These are phyloP conservation scores for Opisthocomus hoazin DNA, from an alignment of 2,113 vertebrate species.

Conservation along the genomic window DNA sequence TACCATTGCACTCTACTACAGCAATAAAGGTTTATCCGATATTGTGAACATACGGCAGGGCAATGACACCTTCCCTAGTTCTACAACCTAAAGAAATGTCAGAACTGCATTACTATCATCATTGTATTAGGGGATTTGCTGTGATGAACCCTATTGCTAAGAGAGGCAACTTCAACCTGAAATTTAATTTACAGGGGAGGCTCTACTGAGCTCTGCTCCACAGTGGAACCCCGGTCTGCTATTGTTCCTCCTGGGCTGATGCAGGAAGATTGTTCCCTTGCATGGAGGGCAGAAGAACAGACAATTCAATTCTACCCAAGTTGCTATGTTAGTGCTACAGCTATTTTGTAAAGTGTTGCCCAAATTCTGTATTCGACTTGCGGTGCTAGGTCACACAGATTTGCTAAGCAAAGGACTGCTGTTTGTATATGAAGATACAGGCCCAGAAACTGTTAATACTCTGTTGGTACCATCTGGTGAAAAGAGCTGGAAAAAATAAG, in stretches of 20 bases:
- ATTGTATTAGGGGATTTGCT: neutral
- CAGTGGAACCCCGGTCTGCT: neutral
- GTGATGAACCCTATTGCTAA: neutral
- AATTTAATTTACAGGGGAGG: neutral
- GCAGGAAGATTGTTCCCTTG: neutral
- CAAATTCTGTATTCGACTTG: neutral
- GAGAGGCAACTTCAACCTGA: neutral
- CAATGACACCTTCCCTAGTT: neutral
- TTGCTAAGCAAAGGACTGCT: neutral
- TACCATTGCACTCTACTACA: neutral
- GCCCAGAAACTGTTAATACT: neutral
- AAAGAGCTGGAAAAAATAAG: neutral
- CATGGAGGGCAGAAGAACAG: fast-evolving
- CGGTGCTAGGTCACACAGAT: neutral
- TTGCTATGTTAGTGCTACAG: neutral
- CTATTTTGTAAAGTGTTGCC: neutral
- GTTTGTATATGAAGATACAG: neutral
- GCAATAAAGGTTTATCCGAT: neutral
- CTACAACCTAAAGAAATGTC: neutral
- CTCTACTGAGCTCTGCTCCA: neutral
- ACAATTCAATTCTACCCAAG: neutral
- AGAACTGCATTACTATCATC: neutral
- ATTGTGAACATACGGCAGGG: neutral
- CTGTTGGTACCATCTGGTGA: neutral
- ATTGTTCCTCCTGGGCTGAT: neutral